Base-by-base conservation (phyloP, 1,140 invertebrate genomes). In the Myzus persicae region DNA sequence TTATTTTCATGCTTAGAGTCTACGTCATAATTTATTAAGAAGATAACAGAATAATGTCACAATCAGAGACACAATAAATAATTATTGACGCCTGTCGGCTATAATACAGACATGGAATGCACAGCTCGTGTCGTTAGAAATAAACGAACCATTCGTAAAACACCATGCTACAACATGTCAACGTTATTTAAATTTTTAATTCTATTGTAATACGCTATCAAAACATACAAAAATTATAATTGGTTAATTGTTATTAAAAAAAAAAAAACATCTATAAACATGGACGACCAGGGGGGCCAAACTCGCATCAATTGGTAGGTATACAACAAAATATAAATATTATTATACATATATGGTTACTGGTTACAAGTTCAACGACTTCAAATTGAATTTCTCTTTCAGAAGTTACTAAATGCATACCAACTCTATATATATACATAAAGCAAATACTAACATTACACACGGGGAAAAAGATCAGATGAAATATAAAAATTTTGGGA, bases 341-440 rank as follows among this genome's bases (percentile, higher is more conserved):
- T 76, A 76, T 76, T 76, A n/a, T n/a, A 76, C 31, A 67, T 31
- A 2, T n/a, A 76, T 76, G 59, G 31, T 76, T 18, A 76, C 31
- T 76, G n/a, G n/a, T n/a, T 76, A 85, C 31, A 85, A 89, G 36
- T 89, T 89, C 48, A 54, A 89, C 36, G 48, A 89, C 36, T 54
- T 89, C 36, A 6, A 54, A 54, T 54, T 54, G 36, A 24, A 89
- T 89, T 89, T 89, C 88, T 38, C 36, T 54, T 89, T 89, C n/a
- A 54, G 51, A 54, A 9, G 1, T 38, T 36, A 24, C 22, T 26
- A 89, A 89, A 89, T 40, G 24, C 31, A 54, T 26, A 89, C 18
- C 6, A 89, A 67, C 22, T 89, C n/a, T 51, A 24, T 51, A 40
- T 51, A 24, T 51, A 40, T 89, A 38, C 1, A 38, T 9, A 76